Evolutionary conservation across 2,888 invertebrate species (phyloP), one percentile per base, ranked within the genome.

Genomic region (Helicoverpa assulta): DNA sequence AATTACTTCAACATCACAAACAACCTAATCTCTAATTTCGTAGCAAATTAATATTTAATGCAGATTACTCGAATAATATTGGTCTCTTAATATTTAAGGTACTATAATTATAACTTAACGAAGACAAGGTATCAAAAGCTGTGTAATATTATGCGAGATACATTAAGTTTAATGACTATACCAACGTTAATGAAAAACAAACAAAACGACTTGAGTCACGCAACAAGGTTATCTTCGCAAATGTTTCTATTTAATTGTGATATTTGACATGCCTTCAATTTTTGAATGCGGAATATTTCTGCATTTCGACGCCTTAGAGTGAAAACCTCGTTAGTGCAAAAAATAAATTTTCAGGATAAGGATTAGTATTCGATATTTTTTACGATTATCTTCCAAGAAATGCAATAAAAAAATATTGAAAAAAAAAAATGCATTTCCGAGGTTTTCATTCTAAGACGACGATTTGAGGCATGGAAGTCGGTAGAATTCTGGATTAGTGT

Each of bases 401-500:
- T n/a, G n/a, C n/a, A n/a, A n/a, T n/a, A n/a, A n/a, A n/a, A n/a
- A n/a, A n/a, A n/a, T n/a, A n/a, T n/a, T n/a, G n/a, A n/a, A n/a
- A n/a, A n/a, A n/a, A n/a, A n/a, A n/a, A n/a, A n/a, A n/a, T n/a
- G n/a, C n/a, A n/a, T n/a, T n/a, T n/a, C n/a, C n/a, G n/a, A n/a
- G n/a, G n/a, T n/a, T n/a, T n/a, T n/a, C n/a, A n/a, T n/a, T n/a
- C n/a, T n/a, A n/a, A n/a, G n/a, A n/a, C n/a, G n/a, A n/a, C n/a
- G n/a, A n/a, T n/a, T 88, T 86, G 83, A 76, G 82, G 83, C 85
- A 86, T 87, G 85, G 87, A 90, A 89, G 87, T 90, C 89, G 86
- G 86, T 83, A 88, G 84, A 88, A 88, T 88, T 87, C 81, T 83
- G 88, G 89, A 90, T 90, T 91, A 91, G 89, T 88, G 85, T 86